These are phyloP conservation scores for Amorpha juglandis DNA, from an alignment of 2,888 invertebrate species.

Conservation along the genomic window DNA sequence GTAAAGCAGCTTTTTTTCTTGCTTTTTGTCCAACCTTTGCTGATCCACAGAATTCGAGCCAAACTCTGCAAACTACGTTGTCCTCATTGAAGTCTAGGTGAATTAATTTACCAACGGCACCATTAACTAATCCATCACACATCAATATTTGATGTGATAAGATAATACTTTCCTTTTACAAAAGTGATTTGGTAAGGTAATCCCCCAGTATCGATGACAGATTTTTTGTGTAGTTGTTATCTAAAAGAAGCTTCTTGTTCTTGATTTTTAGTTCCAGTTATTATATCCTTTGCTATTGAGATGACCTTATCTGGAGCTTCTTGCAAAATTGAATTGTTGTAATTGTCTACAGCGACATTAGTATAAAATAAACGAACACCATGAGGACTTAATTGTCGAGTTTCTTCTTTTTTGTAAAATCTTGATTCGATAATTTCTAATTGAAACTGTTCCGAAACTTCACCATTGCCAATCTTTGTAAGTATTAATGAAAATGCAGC, in stretches of 20 bases:
- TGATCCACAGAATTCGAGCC: constrained; percentile 36
- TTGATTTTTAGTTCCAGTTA: constrained; percentile 31
- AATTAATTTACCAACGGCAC: constrained; percentile 40
- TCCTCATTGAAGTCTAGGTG: constrained; percentile 37
- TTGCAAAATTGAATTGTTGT: constrained; percentile 32
- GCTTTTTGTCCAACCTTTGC: not conserved
- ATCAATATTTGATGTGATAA: constrained; percentile 41
- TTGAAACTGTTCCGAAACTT: not conserved
- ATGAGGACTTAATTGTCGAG: constrained; percentile 33
- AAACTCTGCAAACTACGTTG: constrained; percentile 34
- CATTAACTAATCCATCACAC: constrained; percentile 41
- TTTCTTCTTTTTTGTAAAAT: constrained; percentile 32
- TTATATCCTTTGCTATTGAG: constrained; percentile 31
- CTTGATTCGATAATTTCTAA: constrained; percentile 26
- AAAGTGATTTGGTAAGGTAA: no score
- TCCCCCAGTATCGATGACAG: constrained; percentile 38
- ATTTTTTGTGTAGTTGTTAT: constrained; percentile 39
- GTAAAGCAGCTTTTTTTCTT: constrained; percentile 5
- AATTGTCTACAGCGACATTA: constrained; percentile 32
- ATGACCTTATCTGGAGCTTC: constrained; percentile 30
- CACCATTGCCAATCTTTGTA: constrained; percentile 38
- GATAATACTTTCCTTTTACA: constrained; percentile 39
- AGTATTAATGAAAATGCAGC: constrained; percentile 33
- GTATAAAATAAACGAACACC: constrained; percentile 35
- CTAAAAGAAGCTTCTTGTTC: constrained; percentile 33